Base-by-base conservation (phyloP, 2,113 vertebrate species). In the Cyrtonyx montezumae region DNA sequence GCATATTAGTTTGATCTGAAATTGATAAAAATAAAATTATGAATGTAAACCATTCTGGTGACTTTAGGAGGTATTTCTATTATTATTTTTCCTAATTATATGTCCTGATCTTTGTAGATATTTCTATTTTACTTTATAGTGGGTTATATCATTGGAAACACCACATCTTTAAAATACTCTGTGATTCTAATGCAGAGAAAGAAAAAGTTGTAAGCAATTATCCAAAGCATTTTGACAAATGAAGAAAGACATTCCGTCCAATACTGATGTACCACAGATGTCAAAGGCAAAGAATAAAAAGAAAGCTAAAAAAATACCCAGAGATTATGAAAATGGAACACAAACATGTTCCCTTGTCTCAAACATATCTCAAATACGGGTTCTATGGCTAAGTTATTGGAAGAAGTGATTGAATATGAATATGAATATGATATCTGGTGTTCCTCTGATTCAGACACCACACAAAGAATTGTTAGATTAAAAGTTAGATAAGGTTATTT, bases 401-500 rank as follows among this genome's bases (percentile, higher is more conserved):
- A 34, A n/a, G 48, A 69, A 73, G 30, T 34, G 62, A 63, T 1
- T 69, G 15, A 80, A 48, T 48, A 43, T 43, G 15, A 80, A 48
- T 48, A 43, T 43, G 3, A 1, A 40, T 11, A 53, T 34, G 2
- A 14, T 85, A 70, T 65, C 10, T 34, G 9, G 36, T 67, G 3
- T 8, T 46, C 1, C 0, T 46, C 11, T 56, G 28, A 26, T 61
- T 21, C 19, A 76, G 32, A 0, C 2, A 14, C 13, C 40, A 6
- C 9, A 7, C 34, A 48, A 66, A 83, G 6, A 3, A 8, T 2
- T 3, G 11, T 5, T 3, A 53, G 79, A 75, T 5, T 20, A 56
- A 71, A 84, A 75, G 19, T 53, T 75, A 32, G 6, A 23, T 8
- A 2, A 5, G 21, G 2, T 34, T 70, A 30, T 11, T 70, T 22